Base-by-base conservation (phyloP, 1,140 invertebrate species). In the Eupristina koningsbergeri region DNA sequence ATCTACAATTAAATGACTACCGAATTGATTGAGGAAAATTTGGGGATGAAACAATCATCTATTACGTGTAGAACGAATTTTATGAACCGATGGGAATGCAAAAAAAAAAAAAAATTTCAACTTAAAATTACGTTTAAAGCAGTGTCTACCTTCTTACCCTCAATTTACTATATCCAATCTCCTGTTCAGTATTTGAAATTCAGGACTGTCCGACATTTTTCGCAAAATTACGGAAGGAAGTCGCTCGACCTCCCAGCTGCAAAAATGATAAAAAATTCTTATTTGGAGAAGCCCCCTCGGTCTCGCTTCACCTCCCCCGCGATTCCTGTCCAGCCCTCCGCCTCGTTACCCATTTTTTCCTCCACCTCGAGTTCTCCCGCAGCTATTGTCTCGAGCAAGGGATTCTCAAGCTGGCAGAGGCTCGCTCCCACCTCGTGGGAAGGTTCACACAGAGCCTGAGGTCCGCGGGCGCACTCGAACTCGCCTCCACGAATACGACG, bases 371-470 rank as follows among this genome's bases (percentile, higher is more conserved):
- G 39, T 80, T 73, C 74, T 77, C 77, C 41, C 73, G 67, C 41
- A 79, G 53, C 74, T 50, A 76, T 76, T 76, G 73, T 74, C 73
- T 50, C 9, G n/a, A 45, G 13, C 45, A 45, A 26, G 71, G 45
- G 67, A 80, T 81, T 81, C 79, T 85, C 79, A 75, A 63, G 84
- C 84, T n/a, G 34, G 7, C 58, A 47, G 87, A 88, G 91, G 89
- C 90, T 90, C 90, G 88, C 87, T 86, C 74, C 74, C n/a, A 81
- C 85, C 67, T 88, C 91, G 91, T 92, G 91, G 90, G 91, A 92
- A 92, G 89, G 88, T 92, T 92, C 91, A 90, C 91, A 92, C 89
- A 89, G 88, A 29, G 11, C 29, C 50, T 26, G 80, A 39, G 71
- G 39, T 17, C 41, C 53, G 69, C 11, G 41, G 41, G 41, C 41